Percentiles rank a stretch among this genome's conserved stretches.
Evolutionary conservation across 1,140 invertebrate genomes (phyloP).

Genomic region (Apis florea): DNA sequence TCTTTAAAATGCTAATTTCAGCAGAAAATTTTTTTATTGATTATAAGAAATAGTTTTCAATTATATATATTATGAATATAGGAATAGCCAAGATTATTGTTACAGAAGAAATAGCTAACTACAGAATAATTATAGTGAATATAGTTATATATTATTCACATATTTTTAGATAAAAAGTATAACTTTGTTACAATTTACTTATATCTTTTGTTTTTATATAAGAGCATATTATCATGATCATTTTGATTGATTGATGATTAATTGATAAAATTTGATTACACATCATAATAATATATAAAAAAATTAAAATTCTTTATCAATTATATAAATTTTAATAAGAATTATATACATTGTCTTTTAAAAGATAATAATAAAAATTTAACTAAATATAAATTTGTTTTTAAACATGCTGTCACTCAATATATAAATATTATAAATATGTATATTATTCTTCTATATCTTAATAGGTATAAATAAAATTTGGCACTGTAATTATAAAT

Average conservation of each 20-base stretch:
- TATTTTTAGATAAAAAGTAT: neutral
- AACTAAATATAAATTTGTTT: neutral
- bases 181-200: neutral
- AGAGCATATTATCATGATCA: neutral
- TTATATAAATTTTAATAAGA: neutral
- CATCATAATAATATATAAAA: neutral
- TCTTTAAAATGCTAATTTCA: neutral
- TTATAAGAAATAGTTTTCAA: constrained; percentile 13
- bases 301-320: neutral
- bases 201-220: neutral
- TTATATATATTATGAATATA: constrained; percentile 16
- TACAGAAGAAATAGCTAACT: constrained; percentile 11
- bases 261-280: neutral
- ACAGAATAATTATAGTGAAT: constrained; percentile 2
- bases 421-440: constrained; percentile 24
- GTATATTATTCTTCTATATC: neutral
- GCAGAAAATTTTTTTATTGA: neutral
- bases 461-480: neutral
- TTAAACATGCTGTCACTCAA: constrained; percentile 29
- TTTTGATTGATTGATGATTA: constrained; percentile 17
- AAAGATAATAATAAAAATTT: constrained; percentile 6
- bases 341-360: neutral
- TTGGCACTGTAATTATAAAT: constrained; percentile 13
- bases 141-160: neutral
- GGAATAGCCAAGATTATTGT: constrained; percentile 11